Evolutionary conservation across 1,140 invertebrate species (phyloP).

Genomic region (Bombus confusus): DNA sequence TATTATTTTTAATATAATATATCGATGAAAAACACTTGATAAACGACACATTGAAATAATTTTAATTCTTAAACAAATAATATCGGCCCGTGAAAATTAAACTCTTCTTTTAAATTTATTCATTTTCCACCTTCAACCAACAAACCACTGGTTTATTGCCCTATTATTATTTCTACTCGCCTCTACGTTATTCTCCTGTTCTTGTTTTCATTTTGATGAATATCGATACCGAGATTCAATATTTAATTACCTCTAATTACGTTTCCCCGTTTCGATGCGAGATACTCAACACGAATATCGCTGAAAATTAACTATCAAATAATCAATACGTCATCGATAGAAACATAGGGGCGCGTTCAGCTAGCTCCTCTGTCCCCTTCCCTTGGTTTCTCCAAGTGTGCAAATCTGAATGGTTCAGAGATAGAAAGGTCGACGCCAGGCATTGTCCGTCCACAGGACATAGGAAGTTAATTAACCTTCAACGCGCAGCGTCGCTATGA

Average conservation of each 20-base stretch:
- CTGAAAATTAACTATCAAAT: neutral
- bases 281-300: neutral
- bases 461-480: constrained; percentile 33
- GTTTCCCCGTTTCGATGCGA: neutral
- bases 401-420: neutral
- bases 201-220: neutral
- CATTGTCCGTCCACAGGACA: constrained; percentile 2
- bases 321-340: neutral
- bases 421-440: constrained; percentile 3
- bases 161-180: neutral
- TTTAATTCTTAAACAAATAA: neutral
- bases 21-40: neutral
- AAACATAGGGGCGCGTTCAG: neutral
- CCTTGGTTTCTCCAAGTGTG: neutral
- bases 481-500: neutral
- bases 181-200: neutral
- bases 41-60: neutral
- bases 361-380: neutral
- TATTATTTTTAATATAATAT: neutral
- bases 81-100: neutral
- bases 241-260: constrained; percentile 23
- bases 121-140: too few relatives aligned
- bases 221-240: neutral
- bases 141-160: neutral
- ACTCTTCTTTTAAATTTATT: neutral